Evolutionary conservation across 1,140 invertebrate species (phyloP), one percentile per base, ranked within the genome.

Genomic region (Drosophila persimilis): DNA sequence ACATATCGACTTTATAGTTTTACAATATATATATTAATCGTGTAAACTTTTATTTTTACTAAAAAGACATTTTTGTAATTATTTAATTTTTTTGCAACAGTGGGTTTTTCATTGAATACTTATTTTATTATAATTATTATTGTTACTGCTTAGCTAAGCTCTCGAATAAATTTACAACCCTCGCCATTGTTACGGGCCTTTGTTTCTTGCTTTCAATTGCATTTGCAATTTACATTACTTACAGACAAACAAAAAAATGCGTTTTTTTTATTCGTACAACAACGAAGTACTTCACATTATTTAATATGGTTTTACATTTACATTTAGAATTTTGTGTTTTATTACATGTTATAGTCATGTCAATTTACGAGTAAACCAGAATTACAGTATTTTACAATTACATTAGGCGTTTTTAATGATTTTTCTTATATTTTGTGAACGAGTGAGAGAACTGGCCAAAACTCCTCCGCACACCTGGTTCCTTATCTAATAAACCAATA

Each of bases 281-380:
- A 83, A 83, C 74, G 71, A 83, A 83, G 83, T 83, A 83, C 74
- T 88, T 73, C 88, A 78, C 84, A 77, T 78, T 85, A 77, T 84
- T 84, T 80, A 76, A 79, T 85, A 76, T 80, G 63, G 69, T 62
- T 60, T 39, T 57, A 26, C 3, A 26, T 5, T 4, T 55, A 41
- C 24, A 26, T n/a, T 62, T 53, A 64, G 7, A 53, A 17, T 35
- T 56, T 56, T 65, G 55, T 74, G 64, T 54, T 56, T 48, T 52
- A 52, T 51, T 41, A 39, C 63, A 71, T 54, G 64, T 44, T 66
- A 54, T 60, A 67, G 69, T 29, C 69, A 48, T 17, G 50, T 65
- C 62, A 44, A 64, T 71, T 58, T 75, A 81, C 35, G 11, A 39
- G 35, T 11, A 39, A 39, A 45, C 56, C 81, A 67, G 58, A 83